Percentiles rank a stretch among this genome's conserved stretches.
Conservation (phyloP, 2,797 vertebrate species). For the Sarcoramphus papa region DNA sequence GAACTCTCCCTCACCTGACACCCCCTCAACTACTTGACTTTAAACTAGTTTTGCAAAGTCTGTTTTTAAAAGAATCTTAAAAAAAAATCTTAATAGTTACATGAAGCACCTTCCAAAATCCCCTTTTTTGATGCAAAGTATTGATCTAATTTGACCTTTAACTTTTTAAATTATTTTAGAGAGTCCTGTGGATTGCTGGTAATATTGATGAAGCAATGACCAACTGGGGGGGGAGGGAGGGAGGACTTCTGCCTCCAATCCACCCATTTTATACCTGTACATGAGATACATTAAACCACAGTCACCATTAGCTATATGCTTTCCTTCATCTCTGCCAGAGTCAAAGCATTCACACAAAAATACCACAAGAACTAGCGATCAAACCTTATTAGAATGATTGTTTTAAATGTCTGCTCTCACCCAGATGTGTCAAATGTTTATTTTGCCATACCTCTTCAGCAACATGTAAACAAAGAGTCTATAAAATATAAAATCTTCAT, state of each 20-base stretch:
- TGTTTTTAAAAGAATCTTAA: background rate
- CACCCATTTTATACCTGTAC: background rate
- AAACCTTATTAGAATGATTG: background rate
- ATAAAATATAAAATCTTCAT: background rate
- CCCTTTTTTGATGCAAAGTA: background rate
- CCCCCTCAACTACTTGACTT: background rate
- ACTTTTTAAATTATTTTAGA: background rate
- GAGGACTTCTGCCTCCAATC: background rate
- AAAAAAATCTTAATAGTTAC: background rate
- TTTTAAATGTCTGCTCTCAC: background rate
- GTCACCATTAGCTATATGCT: fast-evolving
- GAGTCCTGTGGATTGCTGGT: background rate
- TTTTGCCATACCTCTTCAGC: background rate
- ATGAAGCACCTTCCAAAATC: background rate
- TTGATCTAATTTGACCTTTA: background rate
- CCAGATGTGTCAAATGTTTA: background rate
- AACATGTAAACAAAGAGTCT: background rate
- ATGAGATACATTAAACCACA: background rate
- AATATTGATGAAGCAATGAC: background rate
- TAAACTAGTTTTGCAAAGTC: background rate
- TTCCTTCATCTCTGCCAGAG: background rate
- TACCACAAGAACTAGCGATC: background rate
- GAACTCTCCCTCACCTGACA: background rate
- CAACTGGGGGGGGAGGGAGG: too few relatives aligned
- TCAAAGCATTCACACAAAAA: background rate